phyloP scores from a whole-genome alignment of 35 echinoderm and acorn worm species.

The Patiria miniata region DNA sequence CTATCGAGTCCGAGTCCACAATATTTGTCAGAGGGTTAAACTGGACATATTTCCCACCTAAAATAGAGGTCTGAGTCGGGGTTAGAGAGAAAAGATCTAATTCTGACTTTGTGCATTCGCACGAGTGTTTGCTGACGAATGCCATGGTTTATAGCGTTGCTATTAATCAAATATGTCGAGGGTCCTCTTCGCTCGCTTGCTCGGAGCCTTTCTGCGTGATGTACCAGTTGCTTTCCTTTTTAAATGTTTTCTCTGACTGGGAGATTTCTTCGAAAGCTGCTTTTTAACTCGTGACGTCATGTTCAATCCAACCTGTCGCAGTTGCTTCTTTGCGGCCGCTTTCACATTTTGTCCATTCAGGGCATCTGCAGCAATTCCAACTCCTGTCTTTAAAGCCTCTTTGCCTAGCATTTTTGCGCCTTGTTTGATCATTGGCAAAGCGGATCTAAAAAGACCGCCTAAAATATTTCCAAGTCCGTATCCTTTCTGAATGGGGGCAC shows the following conservation, averaged over 20 bases:
- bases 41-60: constrained; percentile 62
- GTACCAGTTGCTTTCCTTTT: neutral
- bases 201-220: neutral
- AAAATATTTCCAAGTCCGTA: no score
- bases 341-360: constrained; percentile 15
- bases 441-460: constrained; percentile 31
- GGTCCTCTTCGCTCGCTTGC: constrained; percentile 11
- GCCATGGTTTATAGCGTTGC: constrained; percentile 61
- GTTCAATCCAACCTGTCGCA: neutral
- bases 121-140: constrained; percentile 42
- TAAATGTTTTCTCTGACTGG: neutral
- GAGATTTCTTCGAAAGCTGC: neutral
- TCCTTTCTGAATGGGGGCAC: constrained; percentile 45
- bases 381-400: no score
- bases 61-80: constrained; percentile 54
- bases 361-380: constrained; percentile 53
- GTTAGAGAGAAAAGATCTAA: constrained; percentile 66
- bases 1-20: constrained; percentile 46
- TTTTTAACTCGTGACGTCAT: neutral
- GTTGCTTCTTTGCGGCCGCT: neutral
- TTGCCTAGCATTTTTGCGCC: constrained; percentile 60
- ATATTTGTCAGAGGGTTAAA: constrained; percentile 69
- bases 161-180: constrained; percentile 41
- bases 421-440: constrained; percentile 60
- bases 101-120: no score